These are phyloP conservation scores for Keiferia lycopersicella DNA, from an alignment of 2,888 invertebrate genomes.

Conservation along the genomic window DNA sequence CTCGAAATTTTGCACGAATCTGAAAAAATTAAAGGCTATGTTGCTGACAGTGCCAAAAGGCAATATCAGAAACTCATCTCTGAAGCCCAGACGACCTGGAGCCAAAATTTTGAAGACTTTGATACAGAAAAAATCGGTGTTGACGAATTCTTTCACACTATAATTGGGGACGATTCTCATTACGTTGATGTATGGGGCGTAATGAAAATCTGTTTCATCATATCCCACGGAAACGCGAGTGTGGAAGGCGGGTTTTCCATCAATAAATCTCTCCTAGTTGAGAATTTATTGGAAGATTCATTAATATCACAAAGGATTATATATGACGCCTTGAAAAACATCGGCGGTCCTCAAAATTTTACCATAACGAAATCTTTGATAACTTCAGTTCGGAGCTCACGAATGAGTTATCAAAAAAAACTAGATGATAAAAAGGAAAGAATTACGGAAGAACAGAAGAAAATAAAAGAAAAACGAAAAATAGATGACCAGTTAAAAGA, in stretches of 20 bases:
- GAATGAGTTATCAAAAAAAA: background rate
- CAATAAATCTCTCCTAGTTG: background rate
- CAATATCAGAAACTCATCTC: background rate
- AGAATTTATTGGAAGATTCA: background rate
- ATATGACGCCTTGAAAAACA: constrained; percentile 5
- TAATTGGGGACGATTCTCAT: background rate
- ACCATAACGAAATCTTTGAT: background rate
- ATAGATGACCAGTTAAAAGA: background rate
- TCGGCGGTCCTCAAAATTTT: constrained; percentile 5
- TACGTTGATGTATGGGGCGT: constrained; percentile 5
- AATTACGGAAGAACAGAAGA: background rate
- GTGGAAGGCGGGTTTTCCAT: constrained; percentile 3
- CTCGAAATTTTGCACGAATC: constrained; percentile 9
- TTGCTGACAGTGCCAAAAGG: constrained; percentile 2
- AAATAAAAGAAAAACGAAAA: constrained; percentile 1
- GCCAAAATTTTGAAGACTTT: background rate
- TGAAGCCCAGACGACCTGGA: background rate
- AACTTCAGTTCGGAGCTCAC: background rate
- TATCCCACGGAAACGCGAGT: constrained; percentile 1
- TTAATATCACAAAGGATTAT: constrained; percentile 2
- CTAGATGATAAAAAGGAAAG: constrained; percentile 2
- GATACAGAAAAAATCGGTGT: background rate
- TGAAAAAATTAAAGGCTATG: background rate
- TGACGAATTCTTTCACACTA: background rate
- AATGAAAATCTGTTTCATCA: background rate